Evolutionary conservation across 2,797 vertebrate species (phyloP), one percentile per base, ranked within the genome.

Genomic region (Xyrichtys novacula): DNA sequence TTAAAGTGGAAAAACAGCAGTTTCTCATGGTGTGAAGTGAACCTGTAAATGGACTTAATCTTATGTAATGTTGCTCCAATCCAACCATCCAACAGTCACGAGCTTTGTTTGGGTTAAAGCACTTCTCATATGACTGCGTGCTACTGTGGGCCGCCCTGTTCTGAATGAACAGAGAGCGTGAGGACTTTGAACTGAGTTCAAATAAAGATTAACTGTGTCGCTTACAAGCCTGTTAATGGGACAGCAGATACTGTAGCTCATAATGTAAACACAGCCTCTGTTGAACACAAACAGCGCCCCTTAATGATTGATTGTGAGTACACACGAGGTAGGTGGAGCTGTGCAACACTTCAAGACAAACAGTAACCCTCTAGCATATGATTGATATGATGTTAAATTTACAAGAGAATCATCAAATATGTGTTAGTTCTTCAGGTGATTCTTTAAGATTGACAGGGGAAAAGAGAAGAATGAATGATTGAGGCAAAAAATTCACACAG

Each of bases 201-300:
- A 80, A 74, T 63, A 89, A 92, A 83, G 56, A 89, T 83, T 87
- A 86, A 90, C 90, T 56, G 44, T 63, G 32, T 43, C 60, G 57
- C 20, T 3, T 44, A 17, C 50, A 32, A 23, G 44, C 48, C 40
- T 57, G 47, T 57, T 22, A 25, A 44, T n/a, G 10, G 22, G 55
- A 50, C 26, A 53, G 48, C 48, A 52, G 4, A 57, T 42, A 73
- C 44, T 74, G 66, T 58, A 46, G 44, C n/a, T 22, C 31, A 58
- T 39, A 32, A 73, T 19, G 53, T 65, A 81, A 85, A 82, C 72
- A 59, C 52, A 40, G 62, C 25, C 32, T 58, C 29, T 0, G 65
- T 15, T 44, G 40, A 60, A 78, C 67, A 59, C 26, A 75, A 66
- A 72, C 47, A 79, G 44, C 36, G 58, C 29, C 63, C 80, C 59